Conservation (phyloP, 2,113 vertebrate species). For the Pteronura brasiliensis region DNA sequence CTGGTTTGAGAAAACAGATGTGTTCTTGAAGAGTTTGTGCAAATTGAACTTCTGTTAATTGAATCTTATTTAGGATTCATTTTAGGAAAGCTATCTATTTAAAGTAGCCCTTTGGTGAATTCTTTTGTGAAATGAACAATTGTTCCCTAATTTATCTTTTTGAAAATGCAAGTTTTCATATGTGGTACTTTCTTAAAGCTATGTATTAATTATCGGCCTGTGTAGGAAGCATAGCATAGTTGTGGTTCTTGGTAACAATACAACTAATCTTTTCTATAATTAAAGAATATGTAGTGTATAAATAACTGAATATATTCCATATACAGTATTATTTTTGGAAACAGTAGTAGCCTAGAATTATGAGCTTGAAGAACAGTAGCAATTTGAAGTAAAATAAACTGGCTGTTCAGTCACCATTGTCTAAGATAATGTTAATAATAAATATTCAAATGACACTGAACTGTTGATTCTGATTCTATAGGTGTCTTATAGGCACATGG, state of each 20-base stretch:
- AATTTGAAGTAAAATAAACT: constrained; percentile 33
- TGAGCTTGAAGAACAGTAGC: background rate
- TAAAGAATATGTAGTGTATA: background rate
- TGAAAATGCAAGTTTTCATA: constrained; percentile 48
- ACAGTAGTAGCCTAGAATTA: background rate
- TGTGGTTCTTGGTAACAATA: constrained; percentile 12
- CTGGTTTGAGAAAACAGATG: constrained; percentile 61
- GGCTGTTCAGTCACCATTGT: background rate
- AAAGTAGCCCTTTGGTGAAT: constrained; percentile 65
- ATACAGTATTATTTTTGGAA: constrained; percentile 17
- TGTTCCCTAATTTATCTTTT: constrained; percentile 49
- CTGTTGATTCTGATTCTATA: background rate
- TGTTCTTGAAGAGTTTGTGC: constrained; percentile 55
- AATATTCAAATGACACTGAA: background rate
- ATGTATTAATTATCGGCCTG: background rate
- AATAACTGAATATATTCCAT: constrained; percentile 17
- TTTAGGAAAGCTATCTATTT: constrained; percentile 56
- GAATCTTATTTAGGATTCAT: constrained; percentile 65
- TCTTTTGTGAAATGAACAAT: constrained; percentile 62
- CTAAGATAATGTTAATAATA: background rate
- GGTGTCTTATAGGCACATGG: background rate
- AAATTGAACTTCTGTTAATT: constrained; percentile 72
- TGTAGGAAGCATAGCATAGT: background rate
- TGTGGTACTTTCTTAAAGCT: constrained; percentile 33
- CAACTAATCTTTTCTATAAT: constrained; percentile 37